phyloP scores from a whole-genome alignment of 2,888 invertebrate genomes.

The Dermolepida albohirtum region DNA sequence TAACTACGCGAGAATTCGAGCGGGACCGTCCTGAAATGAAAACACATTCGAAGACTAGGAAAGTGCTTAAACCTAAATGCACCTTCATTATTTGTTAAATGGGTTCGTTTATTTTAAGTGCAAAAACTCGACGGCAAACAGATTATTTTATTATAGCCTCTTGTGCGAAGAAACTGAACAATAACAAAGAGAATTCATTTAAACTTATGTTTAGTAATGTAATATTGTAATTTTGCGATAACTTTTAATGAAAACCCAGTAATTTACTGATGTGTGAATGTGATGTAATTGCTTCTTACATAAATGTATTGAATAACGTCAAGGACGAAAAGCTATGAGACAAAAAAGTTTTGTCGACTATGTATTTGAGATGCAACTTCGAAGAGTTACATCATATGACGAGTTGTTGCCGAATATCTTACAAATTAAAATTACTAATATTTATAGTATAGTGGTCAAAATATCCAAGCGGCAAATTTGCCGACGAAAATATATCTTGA shows the following conservation, averaged over 20 bases:
- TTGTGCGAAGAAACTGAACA: neutral
- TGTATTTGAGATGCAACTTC: no score
- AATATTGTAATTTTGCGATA: slow-evolving; percentile 2
- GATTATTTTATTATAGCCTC: slow-evolving; percentile 3
- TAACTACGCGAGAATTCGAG: slow-evolving; percentile 27
- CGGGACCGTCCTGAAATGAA: slow-evolving; percentile 31
- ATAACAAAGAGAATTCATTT: slow-evolving; percentile 10
- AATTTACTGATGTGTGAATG: no score
- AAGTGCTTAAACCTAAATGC: slow-evolving; percentile 31
- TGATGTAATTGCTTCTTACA: no score
- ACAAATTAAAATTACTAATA: no score
- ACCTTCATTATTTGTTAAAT: slow-evolving; percentile 35
- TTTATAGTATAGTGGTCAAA: no score
- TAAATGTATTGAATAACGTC: no score
- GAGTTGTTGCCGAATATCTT: no score
- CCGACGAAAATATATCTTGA: no score
- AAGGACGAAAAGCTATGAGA: no score
- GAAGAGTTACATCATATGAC: no score
- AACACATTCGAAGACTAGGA: slow-evolving; percentile 26
- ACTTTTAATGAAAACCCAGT: neutral
- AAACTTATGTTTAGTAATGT: slow-evolving; percentile 11
- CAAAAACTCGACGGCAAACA: slow-evolving; percentile 6
- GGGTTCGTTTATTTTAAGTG: slow-evolving; percentile 31
- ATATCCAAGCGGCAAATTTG: no score
- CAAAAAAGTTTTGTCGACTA: no score